Conservation (phyloP, 2,113 vertebrate genomes). For the Xiphophorus hellerii region DNA sequence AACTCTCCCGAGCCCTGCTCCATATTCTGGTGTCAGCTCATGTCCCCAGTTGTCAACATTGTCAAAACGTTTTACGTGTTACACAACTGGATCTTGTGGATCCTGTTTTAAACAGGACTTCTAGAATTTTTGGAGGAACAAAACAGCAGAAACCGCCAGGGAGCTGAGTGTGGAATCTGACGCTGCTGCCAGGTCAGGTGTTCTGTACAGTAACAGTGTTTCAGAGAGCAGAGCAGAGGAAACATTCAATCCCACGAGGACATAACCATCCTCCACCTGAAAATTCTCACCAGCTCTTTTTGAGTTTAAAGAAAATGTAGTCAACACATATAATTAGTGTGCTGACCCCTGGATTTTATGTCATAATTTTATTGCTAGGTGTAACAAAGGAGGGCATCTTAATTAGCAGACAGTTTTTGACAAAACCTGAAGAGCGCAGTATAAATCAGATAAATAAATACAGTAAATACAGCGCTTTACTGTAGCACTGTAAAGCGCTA, state of each 20-base stretch:
- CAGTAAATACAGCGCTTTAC: too few species aligned
- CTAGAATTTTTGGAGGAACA: neutral
- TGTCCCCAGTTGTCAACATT: slow-evolving; percentile 12
- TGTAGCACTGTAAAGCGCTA: neutral
- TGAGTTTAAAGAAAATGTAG: slow-evolving; percentile 23
- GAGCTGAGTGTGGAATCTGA: slow-evolving; percentile 16
- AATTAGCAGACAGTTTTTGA: slow-evolving; percentile 56
- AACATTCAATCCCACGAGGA: slow-evolving; percentile 22
- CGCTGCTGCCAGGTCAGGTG: slow-evolving; percentile 7
- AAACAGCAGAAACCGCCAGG: neutral
- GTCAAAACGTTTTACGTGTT: neutral
- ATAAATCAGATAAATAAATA: slow-evolving; percentile 45
- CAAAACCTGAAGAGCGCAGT: slow-evolving; percentile 1
- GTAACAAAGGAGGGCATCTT: slow-evolving; percentile 57
- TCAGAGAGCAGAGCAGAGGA: slow-evolving; percentile 2
- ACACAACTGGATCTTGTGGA: slow-evolving; percentile 15
- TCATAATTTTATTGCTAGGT: slow-evolving; percentile 63
- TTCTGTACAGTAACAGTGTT: neutral
- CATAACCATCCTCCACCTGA: neutral
- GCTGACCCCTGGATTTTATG: slow-evolving; percentile 51
- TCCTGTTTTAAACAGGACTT: neutral
- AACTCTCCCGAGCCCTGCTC: slow-evolving; percentile 66
- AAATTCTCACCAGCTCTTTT: neutral
- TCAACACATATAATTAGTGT: slow-evolving; percentile 41
- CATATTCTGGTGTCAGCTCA: slow-evolving; percentile 53